These are phyloP conservation scores for Pyrocephalus nanus DNA, from an alignment of 2,797 vertebrate genomes.

Conservation along the genomic window DNA sequence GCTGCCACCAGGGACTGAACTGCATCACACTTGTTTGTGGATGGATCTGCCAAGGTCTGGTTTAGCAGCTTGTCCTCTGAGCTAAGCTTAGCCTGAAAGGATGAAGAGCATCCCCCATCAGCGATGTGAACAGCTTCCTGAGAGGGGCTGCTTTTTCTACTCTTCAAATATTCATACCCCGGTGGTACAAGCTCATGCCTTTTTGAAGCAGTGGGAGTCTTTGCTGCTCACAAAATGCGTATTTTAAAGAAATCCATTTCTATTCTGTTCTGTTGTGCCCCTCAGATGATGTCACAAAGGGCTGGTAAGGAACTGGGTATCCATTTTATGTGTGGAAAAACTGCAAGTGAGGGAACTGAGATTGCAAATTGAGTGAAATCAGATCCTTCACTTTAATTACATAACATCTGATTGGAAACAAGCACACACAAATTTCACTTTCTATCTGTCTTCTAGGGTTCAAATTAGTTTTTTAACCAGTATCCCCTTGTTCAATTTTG, in stretches of 20 bases:
- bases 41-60: background rate
- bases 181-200: background rate
- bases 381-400: background rate
- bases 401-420: background rate
- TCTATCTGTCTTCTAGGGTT: background rate
- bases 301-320: background rate
- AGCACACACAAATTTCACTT: background rate
- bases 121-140: rapidly evolving
- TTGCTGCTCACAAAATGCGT: background rate
- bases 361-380: background rate
- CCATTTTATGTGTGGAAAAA: background rate
- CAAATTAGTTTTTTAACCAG: slow-evolving; percentile 41
- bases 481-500: background rate
- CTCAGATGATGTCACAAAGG: background rate
- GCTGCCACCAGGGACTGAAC: slow-evolving; percentile 10
- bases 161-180: background rate
- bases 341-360: background rate
- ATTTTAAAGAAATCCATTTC: background rate
- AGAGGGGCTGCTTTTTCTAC: background rate
- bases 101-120: background rate
- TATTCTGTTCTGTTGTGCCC: background rate
- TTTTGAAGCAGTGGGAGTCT: background rate
- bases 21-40: background rate
- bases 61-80: background rate
- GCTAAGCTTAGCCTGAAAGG: background rate